These are phyloP conservation scores for Hypselothyrea guttata DNA, from an alignment of 2,888 invertebrate genomes.

Conservation along the genomic window DNA sequence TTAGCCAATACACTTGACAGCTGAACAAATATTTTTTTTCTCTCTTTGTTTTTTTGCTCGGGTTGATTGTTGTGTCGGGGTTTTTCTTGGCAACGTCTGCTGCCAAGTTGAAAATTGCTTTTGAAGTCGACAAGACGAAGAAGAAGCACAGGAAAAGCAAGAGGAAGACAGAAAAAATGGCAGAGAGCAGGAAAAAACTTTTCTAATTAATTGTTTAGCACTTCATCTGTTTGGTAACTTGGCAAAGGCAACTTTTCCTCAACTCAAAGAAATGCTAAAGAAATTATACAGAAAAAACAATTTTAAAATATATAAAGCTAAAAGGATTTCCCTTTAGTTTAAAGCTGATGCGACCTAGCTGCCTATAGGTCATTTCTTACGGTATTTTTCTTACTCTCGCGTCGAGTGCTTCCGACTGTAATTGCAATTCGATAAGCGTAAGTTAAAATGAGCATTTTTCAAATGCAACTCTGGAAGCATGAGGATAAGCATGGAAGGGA, in stretches of 20 bases:
- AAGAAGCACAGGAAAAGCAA: background rate
- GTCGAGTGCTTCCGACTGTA: too few relatives aligned
- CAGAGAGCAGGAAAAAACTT: slow-evolving; percentile 45
- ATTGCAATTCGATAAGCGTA: too few relatives aligned
- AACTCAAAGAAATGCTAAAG: too few relatives aligned
- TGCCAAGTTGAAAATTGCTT: slow-evolving; percentile 43
- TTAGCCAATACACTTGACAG: background rate
- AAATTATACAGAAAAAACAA: too few relatives aligned
- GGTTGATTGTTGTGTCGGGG: background rate
- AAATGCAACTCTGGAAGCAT: too few relatives aligned
- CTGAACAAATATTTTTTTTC: slow-evolving; percentile 1
- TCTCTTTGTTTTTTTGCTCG: background rate
- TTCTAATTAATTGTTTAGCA: slow-evolving; percentile 76
- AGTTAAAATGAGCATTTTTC: too few relatives aligned
- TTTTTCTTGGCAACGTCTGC: slow-evolving; percentile 24
- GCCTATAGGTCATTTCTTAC: too few relatives aligned
- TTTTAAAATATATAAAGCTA: too few relatives aligned
- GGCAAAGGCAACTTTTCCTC: slow-evolving; percentile 7
- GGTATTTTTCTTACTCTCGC: too few relatives aligned
- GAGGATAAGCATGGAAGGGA: too few relatives aligned
- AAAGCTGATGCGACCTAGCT: too few relatives aligned
- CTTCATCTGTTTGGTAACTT: slow-evolving; percentile 50
- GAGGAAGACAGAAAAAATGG: slow-evolving; percentile 4
- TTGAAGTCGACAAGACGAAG: slow-evolving; percentile 28
- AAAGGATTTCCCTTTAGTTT: too few relatives aligned